Evolutionary conservation across 2,888 invertebrate species (phyloP).

Genomic region (Helobdella robusta): DNA sequence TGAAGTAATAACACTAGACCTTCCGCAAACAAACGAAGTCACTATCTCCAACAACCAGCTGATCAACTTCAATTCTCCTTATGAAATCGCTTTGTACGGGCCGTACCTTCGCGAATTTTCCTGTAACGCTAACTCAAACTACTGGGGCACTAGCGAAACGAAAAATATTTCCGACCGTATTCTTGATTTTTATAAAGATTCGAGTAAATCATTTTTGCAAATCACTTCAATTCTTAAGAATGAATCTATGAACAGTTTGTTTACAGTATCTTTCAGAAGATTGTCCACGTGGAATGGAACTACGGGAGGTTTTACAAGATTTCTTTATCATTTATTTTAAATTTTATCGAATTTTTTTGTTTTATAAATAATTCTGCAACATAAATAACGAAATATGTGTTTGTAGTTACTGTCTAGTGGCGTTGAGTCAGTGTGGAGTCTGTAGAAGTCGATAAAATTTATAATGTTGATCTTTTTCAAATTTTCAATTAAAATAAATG

Average conservation of each 20-base stretch:
- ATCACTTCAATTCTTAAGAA: slow-evolving; percentile 4
- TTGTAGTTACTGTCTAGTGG: too few relatives aligned
- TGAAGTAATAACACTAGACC: not conserved
- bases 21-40: not conserved
- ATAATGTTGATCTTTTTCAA: too few relatives aligned
- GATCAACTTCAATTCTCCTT: slow-evolving; percentile 14
- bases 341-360: too few relatives aligned
- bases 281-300: not conserved
- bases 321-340: too few relatives aligned
- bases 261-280: too few relatives aligned
- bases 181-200: slow-evolving; percentile 14
- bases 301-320: too few relatives aligned
- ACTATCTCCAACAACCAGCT: slow-evolving; percentile 18
- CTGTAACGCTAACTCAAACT: slow-evolving; percentile 13
- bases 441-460: too few relatives aligned
- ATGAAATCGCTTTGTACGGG: slow-evolving; percentile 11
- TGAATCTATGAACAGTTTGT: too few relatives aligned
- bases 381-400: too few relatives aligned
- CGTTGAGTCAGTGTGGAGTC: too few relatives aligned
- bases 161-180: slow-evolving; percentile 14
- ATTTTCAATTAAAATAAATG: too few relatives aligned
- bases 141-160: slow-evolving; percentile 13
- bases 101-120: not conserved
- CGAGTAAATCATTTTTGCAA: not conserved
- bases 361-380: too few relatives aligned